Evolutionary conservation across 2,797 vertebrate genomes (phyloP).

Genomic region (Chiroxiphia lanceolata): DNA sequence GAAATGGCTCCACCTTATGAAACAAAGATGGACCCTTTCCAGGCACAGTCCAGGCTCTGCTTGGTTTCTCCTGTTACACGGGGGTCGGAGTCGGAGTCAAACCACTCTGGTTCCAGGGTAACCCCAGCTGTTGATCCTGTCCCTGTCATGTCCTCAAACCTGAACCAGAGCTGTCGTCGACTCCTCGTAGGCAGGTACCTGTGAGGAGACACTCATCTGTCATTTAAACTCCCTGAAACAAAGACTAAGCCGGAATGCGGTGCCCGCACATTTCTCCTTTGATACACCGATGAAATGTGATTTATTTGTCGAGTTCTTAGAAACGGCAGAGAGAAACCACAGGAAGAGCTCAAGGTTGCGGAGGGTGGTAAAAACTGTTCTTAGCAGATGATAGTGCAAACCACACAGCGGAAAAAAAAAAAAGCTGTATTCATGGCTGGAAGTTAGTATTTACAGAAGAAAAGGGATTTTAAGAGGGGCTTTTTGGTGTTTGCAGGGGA

Average conservation of each 20-base stretch:
- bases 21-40: constrained; percentile 55
- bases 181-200: fast-evolving
- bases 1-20: constrained; percentile 8
- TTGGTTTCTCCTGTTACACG: too few species aligned
- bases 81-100: neutral
- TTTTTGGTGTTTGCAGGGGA: neutral
- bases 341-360: neutral
- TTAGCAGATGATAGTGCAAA: neutral
- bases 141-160: fast-evolving
- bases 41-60: neutral
- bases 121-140: fast-evolving
- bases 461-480: neutral
- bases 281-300: neutral
- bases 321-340: neutral
- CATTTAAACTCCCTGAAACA: neutral
- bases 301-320: constrained; percentile 2
- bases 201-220: neutral
- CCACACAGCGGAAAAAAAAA: neutral
- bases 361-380: neutral
- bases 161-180: fast-evolving
- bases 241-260: neutral
- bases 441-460: neutral
- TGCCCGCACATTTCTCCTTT: neutral
- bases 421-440: neutral
- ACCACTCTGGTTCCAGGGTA: fast-evolving